Base-by-base conservation (phyloP, 64 coral and sea anemone species). In the Montipora efflorescens region DNA sequence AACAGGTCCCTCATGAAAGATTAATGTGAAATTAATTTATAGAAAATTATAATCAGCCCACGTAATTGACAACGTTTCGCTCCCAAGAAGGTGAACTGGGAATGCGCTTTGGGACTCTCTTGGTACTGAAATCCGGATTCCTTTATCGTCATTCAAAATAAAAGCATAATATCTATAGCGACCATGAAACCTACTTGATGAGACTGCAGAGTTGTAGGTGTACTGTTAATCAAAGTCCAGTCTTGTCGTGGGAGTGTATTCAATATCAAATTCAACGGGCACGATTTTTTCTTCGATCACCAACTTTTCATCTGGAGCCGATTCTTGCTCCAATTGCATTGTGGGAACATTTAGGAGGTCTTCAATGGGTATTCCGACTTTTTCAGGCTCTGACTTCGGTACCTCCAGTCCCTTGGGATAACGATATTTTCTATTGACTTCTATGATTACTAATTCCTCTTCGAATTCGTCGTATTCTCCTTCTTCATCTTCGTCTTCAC, bases 401-500 rank as follows among this genome's bases (percentile, higher is more conserved):
- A 14, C 48, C 8, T 71, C 82, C 64, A 86, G 43, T 5, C 28
- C 82, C 47, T 71, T 86, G 64, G 45, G 82, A 44, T 5, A 86
- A 20, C 82, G 82, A 8, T 47, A 19, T 50, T 71, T 48, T 86
- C 82, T 70, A 11, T 10, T 67, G 62, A 86, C 82, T 72, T 86
- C 82, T 45, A 86, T 21, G 4, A 86, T 47, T 2, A 86, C 82
- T 10, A 86, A 72, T 44, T 86, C 82, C n/a, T 86, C 82, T 50
- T 86, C 80, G 25, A 82, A 82, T 45, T 82, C 80, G 23, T 82
- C 80, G 18, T 61, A 82, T 82, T 86, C 82, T 2, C 66, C 66
- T 16, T 86, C 62, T 2, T 85, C 82, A 0, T 84, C 81, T 1
- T 84, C 81, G 2, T 84, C 57, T 44, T 64, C 23, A 8, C 45